Percentiles rank a stretch among this genome's conserved stretches.
Evolutionary conservation across 2,888 invertebrate genomes (phyloP).

Genomic region (Cephus nigrinus): DNA sequence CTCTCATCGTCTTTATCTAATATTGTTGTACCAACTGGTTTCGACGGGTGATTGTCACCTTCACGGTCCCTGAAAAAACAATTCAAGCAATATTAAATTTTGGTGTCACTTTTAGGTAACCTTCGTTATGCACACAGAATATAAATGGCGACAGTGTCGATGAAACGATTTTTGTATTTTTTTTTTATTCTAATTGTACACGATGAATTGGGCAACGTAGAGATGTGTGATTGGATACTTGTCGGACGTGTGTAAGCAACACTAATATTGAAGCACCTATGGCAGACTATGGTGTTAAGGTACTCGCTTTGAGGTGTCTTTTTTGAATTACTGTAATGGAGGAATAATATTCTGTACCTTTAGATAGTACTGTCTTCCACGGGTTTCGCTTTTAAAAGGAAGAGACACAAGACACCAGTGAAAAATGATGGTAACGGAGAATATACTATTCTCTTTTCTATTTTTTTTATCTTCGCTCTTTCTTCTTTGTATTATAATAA

Average conservation of each 20-base stretch:
- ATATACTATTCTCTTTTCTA: background rate
- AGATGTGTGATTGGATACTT: background rate
- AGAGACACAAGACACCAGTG: background rate
- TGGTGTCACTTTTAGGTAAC: background rate
- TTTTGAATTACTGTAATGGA: background rate
- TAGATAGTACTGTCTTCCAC: constrained; percentile 62
- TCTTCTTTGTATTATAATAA: background rate
- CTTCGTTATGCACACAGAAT: background rate
- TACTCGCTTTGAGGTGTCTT: background rate
- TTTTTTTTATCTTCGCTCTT: background rate
- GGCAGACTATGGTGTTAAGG: background rate
- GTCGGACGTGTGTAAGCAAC: background rate
- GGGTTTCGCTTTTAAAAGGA: constrained; percentile 54
- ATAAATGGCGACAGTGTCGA: background rate
- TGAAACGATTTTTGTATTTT: too few species aligned
- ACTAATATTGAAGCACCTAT: background rate
- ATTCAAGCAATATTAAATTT: background rate
- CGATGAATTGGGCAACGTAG: background rate
- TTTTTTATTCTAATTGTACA: background rate
- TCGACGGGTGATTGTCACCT: constrained; percentile 62
- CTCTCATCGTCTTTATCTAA: background rate
- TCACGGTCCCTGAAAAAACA: constrained; percentile 56
- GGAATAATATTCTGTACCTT: constrained; percentile 50
- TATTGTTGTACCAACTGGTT: constrained; percentile 59
- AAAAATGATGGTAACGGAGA: background rate